phyloP scores from a whole-genome alignment of 2,113 vertebrate genomes.

The Mirounga angustirostris region DNA sequence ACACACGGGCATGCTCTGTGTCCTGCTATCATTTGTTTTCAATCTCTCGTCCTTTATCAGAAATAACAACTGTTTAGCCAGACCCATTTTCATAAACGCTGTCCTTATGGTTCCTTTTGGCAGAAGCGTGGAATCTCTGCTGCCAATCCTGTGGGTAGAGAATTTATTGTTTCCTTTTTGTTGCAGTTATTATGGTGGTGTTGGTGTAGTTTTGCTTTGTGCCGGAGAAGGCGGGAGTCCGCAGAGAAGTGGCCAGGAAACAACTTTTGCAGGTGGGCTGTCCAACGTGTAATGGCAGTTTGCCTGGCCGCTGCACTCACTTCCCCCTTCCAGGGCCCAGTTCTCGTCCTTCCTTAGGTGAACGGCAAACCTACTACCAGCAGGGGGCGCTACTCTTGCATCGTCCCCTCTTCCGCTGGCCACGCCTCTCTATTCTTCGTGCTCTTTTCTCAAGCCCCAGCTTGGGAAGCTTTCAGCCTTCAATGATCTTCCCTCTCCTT shows the following conservation, averaged over 20 bases:
- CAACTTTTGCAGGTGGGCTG: neutral
- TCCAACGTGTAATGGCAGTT: neutral
- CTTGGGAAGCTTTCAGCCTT: neutral
- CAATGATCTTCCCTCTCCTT: neutral
- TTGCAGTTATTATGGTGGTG: neutral
- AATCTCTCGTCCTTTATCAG: constrained; percentile 2
- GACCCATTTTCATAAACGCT: constrained; percentile 3
- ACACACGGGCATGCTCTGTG: neutral
- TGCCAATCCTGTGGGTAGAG: neutral
- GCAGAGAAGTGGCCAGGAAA: neutral
- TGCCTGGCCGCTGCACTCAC: rapidly evolving
- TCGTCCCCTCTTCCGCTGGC: too few species aligned
- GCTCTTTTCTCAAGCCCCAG: neutral
- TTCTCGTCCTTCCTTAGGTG: rapidly evolving
- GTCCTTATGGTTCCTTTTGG: constrained; percentile 46
- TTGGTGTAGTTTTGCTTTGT: neutral
- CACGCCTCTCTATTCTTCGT: rapidly evolving
- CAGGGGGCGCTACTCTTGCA: neutral
- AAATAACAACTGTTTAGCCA: constrained; percentile 54
- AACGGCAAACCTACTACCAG: neutral
- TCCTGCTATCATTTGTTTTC: constrained; percentile 44
- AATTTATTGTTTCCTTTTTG: neutral
- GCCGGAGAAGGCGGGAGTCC: neutral
- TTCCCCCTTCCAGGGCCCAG: too few species aligned
- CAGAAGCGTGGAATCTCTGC: neutral